phyloP scores from a whole-genome alignment of 2,797 vertebrate species.

The Acanthis flammea region DNA sequence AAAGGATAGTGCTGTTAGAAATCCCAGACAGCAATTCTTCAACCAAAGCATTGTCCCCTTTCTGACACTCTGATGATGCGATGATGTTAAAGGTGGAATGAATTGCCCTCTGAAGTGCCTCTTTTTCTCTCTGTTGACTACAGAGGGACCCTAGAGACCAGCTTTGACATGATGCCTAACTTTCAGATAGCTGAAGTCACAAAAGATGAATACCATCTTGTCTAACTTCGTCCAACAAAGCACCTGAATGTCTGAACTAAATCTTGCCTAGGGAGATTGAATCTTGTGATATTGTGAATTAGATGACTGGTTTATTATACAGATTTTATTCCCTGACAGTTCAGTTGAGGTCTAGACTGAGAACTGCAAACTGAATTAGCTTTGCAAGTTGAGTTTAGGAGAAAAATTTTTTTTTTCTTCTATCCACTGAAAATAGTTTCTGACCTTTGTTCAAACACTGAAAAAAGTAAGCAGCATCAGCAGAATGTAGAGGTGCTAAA shows the following conservation, averaged over 20 bases:
- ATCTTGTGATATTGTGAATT: neutral
- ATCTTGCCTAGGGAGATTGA: slow-evolving; percentile 44
- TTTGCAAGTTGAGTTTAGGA: neutral
- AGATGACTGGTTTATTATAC: slow-evolving; percentile 22
- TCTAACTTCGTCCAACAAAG: slow-evolving; percentile 50
- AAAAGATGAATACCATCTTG: slow-evolving; percentile 47
- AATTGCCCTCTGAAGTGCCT: slow-evolving; percentile 40
- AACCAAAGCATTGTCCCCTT: slow-evolving; percentile 45
- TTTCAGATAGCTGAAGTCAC: slow-evolving; percentile 42
- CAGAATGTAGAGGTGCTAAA: neutral
- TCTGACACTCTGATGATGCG: slow-evolving; percentile 41
- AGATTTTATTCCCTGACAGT: slow-evolving; percentile 27
- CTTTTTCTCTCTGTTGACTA: slow-evolving; percentile 51
- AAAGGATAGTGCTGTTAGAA: slow-evolving; percentile 35
- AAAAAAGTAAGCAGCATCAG: neutral
- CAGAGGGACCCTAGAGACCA: slow-evolving; percentile 8
- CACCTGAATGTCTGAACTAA: slow-evolving; percentile 42
- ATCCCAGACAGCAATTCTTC: slow-evolving; percentile 38
- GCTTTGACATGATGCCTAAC: slow-evolving; percentile 45
- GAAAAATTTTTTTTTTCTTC: neutral
- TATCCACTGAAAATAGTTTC: neutral
- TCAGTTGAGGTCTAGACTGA: neutral
- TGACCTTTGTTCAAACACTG: neutral
- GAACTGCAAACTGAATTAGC: neutral
- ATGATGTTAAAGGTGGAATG: slow-evolving; percentile 57